Conservation (phyloP, 2,797 vertebrate genomes). For the Intellagama lesueurii region DNA sequence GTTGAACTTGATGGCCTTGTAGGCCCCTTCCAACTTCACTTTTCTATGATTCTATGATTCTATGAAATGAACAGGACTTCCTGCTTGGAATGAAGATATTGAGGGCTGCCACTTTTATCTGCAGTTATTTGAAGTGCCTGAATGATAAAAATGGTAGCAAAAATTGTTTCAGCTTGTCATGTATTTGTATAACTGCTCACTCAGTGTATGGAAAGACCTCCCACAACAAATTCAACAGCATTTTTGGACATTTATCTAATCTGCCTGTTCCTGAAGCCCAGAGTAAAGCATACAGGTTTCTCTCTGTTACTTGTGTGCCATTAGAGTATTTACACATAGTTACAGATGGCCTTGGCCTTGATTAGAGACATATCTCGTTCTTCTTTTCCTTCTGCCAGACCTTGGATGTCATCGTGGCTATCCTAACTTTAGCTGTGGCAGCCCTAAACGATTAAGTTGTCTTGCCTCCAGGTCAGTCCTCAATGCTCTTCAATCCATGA, state of each 20-base stretch:
- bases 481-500: no score
- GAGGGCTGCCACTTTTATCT: not conserved
- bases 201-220: conserved; percentile 55
- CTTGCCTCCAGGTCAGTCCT: no score
- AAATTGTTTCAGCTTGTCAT: conserved; percentile 42
- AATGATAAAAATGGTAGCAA: not conserved
- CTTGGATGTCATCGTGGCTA: no score
- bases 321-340: not conserved
- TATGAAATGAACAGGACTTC: not conserved
- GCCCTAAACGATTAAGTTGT: no score
- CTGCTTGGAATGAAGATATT: not conserved
- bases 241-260: conserved; percentile 57
- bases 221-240: conserved; percentile 62
- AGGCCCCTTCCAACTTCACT: no score
- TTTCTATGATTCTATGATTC: no score
- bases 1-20: no score
- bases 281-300: conserved; percentile 41
- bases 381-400: no score
- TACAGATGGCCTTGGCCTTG: no score
- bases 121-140: not conserved
- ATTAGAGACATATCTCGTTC: not conserved
- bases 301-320: not conserved
- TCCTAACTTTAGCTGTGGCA: no score
- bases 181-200: conserved; percentile 49
- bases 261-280: conserved; percentile 46